Conservation (phyloP, 1,140 invertebrate species). For the Philopotamus ludificatus region DNA sequence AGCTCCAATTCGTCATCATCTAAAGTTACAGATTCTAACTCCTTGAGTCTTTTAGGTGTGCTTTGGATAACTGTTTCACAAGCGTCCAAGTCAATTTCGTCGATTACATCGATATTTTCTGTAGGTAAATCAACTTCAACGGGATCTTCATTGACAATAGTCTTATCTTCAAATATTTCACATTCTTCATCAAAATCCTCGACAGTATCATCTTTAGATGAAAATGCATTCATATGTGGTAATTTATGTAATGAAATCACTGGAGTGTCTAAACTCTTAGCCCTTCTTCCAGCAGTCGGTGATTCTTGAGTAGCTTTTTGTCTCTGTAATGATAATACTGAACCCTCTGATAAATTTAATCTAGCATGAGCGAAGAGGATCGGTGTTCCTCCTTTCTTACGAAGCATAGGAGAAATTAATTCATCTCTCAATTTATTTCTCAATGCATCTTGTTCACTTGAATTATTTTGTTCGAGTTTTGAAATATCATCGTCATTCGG, state of each 20-base stretch:
- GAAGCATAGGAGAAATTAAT: conserved; percentile 59
- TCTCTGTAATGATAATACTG: conserved; percentile 70
- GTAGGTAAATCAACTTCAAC: conserved; percentile 40
- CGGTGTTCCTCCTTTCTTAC: conserved; percentile 70
- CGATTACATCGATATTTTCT: conserved; percentile 55
- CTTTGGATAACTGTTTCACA: conserved; percentile 46
- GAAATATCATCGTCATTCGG: conserved; percentile 12
- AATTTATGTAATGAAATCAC: conserved; percentile 75
- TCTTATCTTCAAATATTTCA: conserved; percentile 61
- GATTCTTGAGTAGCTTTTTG: conserved; percentile 72
- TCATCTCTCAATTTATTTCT: conserved; percentile 50
- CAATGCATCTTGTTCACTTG: conserved; percentile 20
- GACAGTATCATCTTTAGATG: conserved; percentile 83
- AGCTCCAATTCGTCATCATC: conserved; percentile 58
- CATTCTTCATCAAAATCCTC: conserved; percentile 67
- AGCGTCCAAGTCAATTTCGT: conserved; percentile 57
- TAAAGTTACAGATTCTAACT: conserved; percentile 54
- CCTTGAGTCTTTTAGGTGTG: conserved; percentile 43
- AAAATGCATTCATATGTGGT: conserved; percentile 81
- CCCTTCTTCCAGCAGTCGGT: conserved; percentile 69
- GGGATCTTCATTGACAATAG: conserved; percentile 51
- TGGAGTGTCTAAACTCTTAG: conserved; percentile 79
- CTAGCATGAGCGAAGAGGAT: conserved; percentile 74
- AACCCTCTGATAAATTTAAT: conserved; percentile 78
- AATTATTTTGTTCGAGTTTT: too few species aligned